These are phyloP conservation scores for Coenobita brevimanus DNA, from an alignment of 1,140 invertebrate genomes.

Conservation along the genomic window DNA sequence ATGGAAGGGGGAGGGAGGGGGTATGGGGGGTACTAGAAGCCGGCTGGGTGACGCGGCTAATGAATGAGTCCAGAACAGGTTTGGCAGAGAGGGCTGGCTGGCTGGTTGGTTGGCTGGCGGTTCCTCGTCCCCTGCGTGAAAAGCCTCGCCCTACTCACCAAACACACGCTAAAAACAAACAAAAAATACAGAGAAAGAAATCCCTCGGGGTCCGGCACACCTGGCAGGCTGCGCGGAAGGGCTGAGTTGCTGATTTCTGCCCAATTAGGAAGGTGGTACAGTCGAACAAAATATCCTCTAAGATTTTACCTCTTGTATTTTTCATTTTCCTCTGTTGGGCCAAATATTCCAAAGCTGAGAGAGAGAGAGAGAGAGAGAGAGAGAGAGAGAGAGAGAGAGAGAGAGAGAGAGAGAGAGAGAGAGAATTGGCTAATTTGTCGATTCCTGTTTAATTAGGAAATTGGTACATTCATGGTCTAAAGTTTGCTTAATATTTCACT, in stretches of 20 bases:
- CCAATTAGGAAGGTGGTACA: too few species aligned
- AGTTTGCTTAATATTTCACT: too few species aligned
- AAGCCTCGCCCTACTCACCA: conserved; percentile 32
- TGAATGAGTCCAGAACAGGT: conserved; percentile 31
- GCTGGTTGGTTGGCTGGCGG: too few species aligned
- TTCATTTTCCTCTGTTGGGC: too few species aligned
- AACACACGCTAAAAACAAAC: conserved; percentile 28
- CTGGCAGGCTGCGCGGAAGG: too few species aligned
- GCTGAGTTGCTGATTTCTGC: too few species aligned
- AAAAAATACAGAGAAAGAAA: neutral
- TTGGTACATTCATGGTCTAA: too few species aligned
- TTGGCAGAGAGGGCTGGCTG: conserved; percentile 24
- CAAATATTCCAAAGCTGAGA: too few species aligned
- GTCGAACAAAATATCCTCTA: too few species aligned
- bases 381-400: conserved; percentile 8
- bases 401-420: conserved; percentile 11
- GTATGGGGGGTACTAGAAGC: neutral
- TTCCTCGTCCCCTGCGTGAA: conserved; percentile 21
- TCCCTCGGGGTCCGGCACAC: neutral
- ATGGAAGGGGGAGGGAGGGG: neutral
- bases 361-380: conserved; percentile 16
- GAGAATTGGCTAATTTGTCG: too few species aligned
- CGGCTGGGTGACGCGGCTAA: conserved; percentile 21
- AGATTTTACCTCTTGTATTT: too few species aligned
- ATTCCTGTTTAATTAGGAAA: too few species aligned